These are phyloP conservation scores for Brenthis ino DNA, from an alignment of 2,888 invertebrate species.

Conservation along the genomic window DNA sequence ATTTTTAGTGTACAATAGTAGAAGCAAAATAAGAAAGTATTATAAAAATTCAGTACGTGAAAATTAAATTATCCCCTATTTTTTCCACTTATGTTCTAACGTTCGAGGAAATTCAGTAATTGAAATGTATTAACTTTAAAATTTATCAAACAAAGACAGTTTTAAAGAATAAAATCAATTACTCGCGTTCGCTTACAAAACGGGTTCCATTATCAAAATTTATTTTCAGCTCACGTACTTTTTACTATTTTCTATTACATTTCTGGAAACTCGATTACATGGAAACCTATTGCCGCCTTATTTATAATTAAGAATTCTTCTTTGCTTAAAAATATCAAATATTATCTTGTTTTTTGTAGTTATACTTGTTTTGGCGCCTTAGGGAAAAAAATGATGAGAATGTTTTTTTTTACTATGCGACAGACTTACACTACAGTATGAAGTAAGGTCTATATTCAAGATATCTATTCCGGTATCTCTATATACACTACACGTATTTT, in stretches of 20 bases:
- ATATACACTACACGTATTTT: no score
- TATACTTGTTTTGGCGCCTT: background rate
- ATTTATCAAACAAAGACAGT: slow-evolving; percentile 1
- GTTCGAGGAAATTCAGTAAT: background rate
- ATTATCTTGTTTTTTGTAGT: background rate
- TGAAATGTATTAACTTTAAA: slow-evolving; percentile 1
- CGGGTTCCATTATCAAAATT: slow-evolving; percentile 58
- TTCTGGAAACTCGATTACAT: slow-evolving; percentile 71
- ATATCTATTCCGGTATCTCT: no score
- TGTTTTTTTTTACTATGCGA: no score
- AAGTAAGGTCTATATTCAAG: no score
- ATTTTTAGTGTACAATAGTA: no score
- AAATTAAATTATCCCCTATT: no score
- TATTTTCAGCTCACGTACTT: slow-evolving; percentile 69
- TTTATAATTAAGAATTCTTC: slow-evolving; percentile 31
- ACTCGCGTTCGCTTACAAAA: slow-evolving; percentile 50
- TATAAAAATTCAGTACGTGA: no score
- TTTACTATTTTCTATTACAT: slow-evolving; percentile 76
- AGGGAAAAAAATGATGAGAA: no score
- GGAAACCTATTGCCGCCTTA: slow-evolving; percentile 35
- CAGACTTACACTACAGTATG: no score
- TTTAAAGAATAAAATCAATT: slow-evolving; percentile 15
- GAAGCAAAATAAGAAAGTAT: no score
- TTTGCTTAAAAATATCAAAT: background rate
- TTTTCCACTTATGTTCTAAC: no score